Conservation (phyloP, 2,888 invertebrate species). For the Onchidella celtica region DNA sequence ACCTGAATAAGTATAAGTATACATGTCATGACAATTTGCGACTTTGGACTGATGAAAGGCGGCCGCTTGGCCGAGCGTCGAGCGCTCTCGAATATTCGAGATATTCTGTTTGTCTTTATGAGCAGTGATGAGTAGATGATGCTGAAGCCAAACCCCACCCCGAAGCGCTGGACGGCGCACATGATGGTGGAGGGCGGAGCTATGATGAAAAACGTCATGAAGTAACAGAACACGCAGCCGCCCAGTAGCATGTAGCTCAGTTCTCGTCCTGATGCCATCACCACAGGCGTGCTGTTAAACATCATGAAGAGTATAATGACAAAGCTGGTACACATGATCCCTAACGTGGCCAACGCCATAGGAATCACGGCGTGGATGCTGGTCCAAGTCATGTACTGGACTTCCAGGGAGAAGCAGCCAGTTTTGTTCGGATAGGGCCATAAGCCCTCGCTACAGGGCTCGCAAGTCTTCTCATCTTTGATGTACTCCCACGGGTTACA, state of each 20-base stretch:
- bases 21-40: conserved; percentile 84
- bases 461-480: conserved; percentile 77
- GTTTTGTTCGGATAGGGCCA: conserved; percentile 77
- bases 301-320: conserved; percentile 85
- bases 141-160: conserved; percentile 79
- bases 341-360: conserved; percentile 84
- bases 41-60: conserved; percentile 85
- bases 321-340: conserved; percentile 84
- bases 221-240: conserved; percentile 85
- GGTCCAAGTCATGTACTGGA: conserved; percentile 76
- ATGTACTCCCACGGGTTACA: conserved; percentile 77
- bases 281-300: conserved; percentile 86
- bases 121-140: conserved; percentile 85
- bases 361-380: conserved; percentile 85
- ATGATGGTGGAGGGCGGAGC: conserved; percentile 83
- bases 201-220: conserved; percentile 85
- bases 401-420: conserved; percentile 69
- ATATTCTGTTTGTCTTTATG: conserved; percentile 85
- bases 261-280: conserved; percentile 85
- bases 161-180: conserved; percentile 81
- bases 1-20: conserved; percentile 83
- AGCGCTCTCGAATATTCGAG: conserved; percentile 85
- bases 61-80: conserved; percentile 85
- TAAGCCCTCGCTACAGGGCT: conserved; percentile 72
- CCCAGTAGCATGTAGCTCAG: conserved; percentile 84